Evolutionary conservation across 1,140 invertebrate genomes (phyloP), one percentile per base, ranked within the genome.

Genomic region (Glossosoma conforme): DNA sequence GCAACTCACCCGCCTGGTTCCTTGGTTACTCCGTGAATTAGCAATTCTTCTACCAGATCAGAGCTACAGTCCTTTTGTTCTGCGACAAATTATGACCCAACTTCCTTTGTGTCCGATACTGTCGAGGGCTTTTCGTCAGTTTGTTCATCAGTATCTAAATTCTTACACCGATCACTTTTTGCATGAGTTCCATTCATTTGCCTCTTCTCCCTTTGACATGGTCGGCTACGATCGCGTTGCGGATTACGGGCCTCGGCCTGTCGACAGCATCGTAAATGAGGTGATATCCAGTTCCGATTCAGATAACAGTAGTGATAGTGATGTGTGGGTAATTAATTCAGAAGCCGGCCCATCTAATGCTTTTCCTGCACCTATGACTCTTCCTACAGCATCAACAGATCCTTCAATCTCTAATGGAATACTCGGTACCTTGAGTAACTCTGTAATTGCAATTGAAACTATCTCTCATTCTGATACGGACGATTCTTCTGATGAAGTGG

Each of bases 1-100:
- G 18, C 82, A 87, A 65, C 79, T 84, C 41, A 83, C 88, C 66
- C 81, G 92, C 2, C 67, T 97, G 24, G 80, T 91, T 37, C 89
- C 88, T 1, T 97, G 91, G 90, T 72, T 97, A 1, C 87, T 87
- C 62, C 76, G 93, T 48, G 93, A 97, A 72, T 70, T 97, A 11
- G 78, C 82, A 65, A 85, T 83, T 60, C 64, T 92, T 49, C 61
- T 84, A 43, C 72, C 77, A 58, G 69, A 82, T 57, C 77, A 79
- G 60, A 62, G 72, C n/a, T 79, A 84, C 52, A 72, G 83, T 21
- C 74, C 81, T 19, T 81, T 83, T 58, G 76, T 90, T 2, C 66
- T 89, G 44, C 70, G 81, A 43, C 62, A 82, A 11, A 88, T 94
- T 33, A 67, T 87, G 55, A 78, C 83, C 20, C 62, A 83, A n/a